A percentile compares a stretch with the other conserved stretches of the same genome.
Conservation (phyloP, 2,888 invertebrate genomes). For the Orchestes rusci region DNA sequence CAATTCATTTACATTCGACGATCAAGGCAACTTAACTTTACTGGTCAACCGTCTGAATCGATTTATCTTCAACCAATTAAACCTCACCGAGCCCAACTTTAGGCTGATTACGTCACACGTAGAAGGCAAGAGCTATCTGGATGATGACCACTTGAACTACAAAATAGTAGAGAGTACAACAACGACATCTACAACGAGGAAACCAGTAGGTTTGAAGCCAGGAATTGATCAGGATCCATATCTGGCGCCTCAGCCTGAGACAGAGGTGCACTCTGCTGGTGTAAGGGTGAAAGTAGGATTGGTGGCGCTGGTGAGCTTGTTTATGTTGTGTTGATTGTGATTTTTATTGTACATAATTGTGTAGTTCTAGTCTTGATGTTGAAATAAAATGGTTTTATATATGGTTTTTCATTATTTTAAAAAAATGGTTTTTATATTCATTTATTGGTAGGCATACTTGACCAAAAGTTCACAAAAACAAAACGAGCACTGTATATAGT, state of each 20-base stretch:
- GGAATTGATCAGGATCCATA: constrained; percentile 27
- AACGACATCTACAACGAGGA: constrained; percentile 6
- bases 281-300: too few species aligned
- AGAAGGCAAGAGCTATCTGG: constrained; percentile 59
- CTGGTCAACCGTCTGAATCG: constrained; percentile 62
- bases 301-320: too few species aligned
- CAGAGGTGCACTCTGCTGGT: too few species aligned
- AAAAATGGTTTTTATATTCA: too few species aligned
- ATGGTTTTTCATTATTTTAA: too few species aligned
- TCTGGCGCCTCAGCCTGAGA: constrained; percentile 24
- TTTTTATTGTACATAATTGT: too few species aligned
- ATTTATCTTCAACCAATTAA: constrained; percentile 55
- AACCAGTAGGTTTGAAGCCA: constrained; percentile 8
- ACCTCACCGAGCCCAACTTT: constrained; percentile 56
- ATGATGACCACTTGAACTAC: constrained; percentile 38
- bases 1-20: constrained; percentile 62
- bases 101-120: constrained; percentile 56
- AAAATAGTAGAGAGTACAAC: constrained; percentile 10
- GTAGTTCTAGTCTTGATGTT: too few species aligned
- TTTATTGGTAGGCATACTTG: too few species aligned
- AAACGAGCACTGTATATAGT: too few species aligned
- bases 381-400: too few species aligned
- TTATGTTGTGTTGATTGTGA: too few species aligned
- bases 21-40: constrained; percentile 57
- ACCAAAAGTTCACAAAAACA: too few species aligned